These are phyloP conservation scores for Alauda arvensis DNA, from an alignment of 2,797 vertebrate genomes.

Conservation along the genomic window DNA sequence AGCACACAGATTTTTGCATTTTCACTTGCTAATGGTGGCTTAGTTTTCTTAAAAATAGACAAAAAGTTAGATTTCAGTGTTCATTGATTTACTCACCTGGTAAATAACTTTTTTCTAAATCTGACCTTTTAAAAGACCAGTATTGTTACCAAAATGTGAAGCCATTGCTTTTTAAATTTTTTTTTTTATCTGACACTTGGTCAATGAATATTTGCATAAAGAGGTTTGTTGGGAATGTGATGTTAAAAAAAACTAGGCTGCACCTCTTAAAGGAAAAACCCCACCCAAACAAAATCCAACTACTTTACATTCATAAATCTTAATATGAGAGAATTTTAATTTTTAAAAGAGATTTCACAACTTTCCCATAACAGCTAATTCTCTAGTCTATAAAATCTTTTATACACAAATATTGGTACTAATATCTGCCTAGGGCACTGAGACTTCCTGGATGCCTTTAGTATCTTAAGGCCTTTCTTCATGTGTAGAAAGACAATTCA, in stretches of 20 bases:
- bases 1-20: background rate
- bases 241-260: background rate
- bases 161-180: background rate
- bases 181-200: background rate
- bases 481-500: background rate
- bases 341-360: background rate
- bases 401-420: background rate
- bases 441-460: background rate
- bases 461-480: background rate
- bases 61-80: background rate
- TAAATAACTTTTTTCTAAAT: background rate
- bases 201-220: background rate
- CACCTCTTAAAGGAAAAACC: background rate
- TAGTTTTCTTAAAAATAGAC: background rate
- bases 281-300: background rate
- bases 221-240: background rate
- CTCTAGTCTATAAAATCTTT: background rate
- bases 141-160: background rate
- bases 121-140: background rate
- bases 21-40: background rate
- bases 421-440: background rate
- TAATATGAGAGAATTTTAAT: background rate
- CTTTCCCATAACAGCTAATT: background rate
- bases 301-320: background rate
- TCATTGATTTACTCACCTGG: background rate